phyloP scores from a whole-genome alignment of 2,797 vertebrate genomes.

The Morus bassanus region DNA sequence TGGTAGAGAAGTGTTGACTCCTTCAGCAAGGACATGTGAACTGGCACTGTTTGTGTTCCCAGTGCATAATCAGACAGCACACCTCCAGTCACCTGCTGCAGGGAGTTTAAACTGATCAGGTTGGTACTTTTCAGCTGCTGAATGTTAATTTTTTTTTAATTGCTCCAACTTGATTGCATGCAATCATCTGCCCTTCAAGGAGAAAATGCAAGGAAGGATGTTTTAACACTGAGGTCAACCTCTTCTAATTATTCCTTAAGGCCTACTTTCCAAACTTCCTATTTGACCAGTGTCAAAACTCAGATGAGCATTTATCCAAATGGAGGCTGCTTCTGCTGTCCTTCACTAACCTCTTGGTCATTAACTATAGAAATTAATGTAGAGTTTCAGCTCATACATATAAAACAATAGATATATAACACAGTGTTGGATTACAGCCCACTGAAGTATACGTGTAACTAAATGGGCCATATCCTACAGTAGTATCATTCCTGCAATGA shows the following conservation, averaged over 20 bases:
- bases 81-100: background rate
- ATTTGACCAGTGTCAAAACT: background rate
- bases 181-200: background rate
- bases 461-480: background rate
- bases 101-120: background rate
- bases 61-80: background rate
- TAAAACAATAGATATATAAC: background rate
- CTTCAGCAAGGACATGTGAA: rapidly evolving
- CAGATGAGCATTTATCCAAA: background rate
- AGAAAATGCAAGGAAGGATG: background rate
- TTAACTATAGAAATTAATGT: background rate
- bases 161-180: background rate
- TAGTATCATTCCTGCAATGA: background rate
- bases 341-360: background rate
- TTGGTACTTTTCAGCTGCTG: background rate
- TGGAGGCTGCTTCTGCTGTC: background rate
- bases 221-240: background rate
- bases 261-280: background rate
- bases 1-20: background rate
- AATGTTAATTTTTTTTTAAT: background rate
- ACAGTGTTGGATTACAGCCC: background rate
- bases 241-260: background rate
- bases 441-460: background rate
- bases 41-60: background rate
- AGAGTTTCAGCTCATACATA: background rate